A percentile compares a stretch with the other conserved stretches of the same genome.
phyloP scores from a whole-genome alignment of 2,888 invertebrate genomes.

The Chouioia cunea region DNA sequence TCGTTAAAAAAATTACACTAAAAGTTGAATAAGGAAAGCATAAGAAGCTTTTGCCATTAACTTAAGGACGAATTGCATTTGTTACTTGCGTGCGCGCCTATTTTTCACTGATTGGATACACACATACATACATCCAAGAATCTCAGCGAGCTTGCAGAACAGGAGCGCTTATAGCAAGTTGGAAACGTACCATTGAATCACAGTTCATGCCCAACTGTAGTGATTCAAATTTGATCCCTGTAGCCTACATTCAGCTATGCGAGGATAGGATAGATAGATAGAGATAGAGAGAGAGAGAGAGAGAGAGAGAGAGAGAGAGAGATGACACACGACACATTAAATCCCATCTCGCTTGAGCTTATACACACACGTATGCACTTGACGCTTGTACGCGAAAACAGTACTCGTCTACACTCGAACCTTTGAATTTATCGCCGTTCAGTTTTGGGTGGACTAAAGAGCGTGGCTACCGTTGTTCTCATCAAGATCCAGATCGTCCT shows the following conservation, averaged over 20 bases:
- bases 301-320: too few species aligned
- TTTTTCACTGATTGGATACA: background rate
- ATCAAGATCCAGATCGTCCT: conserved; percentile 59
- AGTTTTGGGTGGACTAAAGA: conserved; percentile 59
- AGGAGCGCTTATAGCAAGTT: background rate
- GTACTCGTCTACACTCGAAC: too few species aligned
- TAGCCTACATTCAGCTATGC: background rate
- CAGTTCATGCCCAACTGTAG: conserved; percentile 11
- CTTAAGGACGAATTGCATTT: too few species aligned
- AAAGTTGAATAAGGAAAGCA: too few species aligned
- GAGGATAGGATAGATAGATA: too few species aligned
- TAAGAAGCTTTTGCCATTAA: too few species aligned
- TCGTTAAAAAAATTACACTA: too few species aligned
- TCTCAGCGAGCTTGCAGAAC: background rate
- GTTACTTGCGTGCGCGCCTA: too few species aligned
- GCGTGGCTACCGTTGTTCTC: conserved; percentile 52
- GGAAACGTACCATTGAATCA: conserved; percentile 22
- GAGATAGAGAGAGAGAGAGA: too few species aligned
- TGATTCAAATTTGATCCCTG: background rate
- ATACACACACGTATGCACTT: background rate
- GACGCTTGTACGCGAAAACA: background rate
- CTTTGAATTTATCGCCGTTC: conserved; percentile 18
- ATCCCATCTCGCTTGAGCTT: background rate
- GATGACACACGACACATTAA: conserved; percentile 28
- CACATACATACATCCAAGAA: background rate